Conservation (phyloP, 2,888 invertebrate species). For the Drepana falcataria region DNA sequence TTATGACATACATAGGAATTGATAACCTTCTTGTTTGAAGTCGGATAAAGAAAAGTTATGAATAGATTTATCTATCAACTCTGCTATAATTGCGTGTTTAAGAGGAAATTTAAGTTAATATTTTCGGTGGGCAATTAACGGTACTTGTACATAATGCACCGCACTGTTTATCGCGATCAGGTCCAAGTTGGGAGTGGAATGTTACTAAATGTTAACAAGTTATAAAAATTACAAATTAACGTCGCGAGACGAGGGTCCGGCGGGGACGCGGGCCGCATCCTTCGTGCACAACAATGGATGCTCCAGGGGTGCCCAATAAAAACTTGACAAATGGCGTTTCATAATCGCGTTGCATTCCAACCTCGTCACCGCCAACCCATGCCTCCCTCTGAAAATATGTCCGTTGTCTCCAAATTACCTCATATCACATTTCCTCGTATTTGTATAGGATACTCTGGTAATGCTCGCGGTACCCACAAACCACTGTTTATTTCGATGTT, state of each 20-base stretch:
- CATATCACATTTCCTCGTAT: conserved; percentile 16
- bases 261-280: conserved; percentile 13
- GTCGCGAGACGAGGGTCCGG: conserved; percentile 63
- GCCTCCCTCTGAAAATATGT: conserved; percentile 57
- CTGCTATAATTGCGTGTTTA: too few species aligned
- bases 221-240: conserved; percentile 75
- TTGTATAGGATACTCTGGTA: conserved; percentile 4
- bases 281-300: conserved; percentile 53
- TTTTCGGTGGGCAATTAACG: too few species aligned
- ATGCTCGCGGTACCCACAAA: background rate
- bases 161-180: background rate
- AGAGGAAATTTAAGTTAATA: too few species aligned
- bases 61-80: too few species aligned
- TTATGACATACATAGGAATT: too few species aligned
- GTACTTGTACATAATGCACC: too few species aligned
- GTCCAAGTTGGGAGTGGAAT: conserved; percentile 19
- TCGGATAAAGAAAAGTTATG: too few species aligned
- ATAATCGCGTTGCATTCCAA: conserved; percentile 74
- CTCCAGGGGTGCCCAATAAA: conserved; percentile 73
- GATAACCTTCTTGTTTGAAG: too few species aligned
- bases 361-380: conserved; percentile 59
- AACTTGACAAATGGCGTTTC: conserved; percentile 79
- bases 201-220: conserved; percentile 66
- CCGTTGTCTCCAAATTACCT: conserved; percentile 40
- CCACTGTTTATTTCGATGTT: background rate